Percentiles rank a stretch among this genome's conserved stretches.
Evolutionary conservation across 2,797 vertebrate genomes (phyloP).

Genomic region (Pangasius sanitwongsei): DNA sequence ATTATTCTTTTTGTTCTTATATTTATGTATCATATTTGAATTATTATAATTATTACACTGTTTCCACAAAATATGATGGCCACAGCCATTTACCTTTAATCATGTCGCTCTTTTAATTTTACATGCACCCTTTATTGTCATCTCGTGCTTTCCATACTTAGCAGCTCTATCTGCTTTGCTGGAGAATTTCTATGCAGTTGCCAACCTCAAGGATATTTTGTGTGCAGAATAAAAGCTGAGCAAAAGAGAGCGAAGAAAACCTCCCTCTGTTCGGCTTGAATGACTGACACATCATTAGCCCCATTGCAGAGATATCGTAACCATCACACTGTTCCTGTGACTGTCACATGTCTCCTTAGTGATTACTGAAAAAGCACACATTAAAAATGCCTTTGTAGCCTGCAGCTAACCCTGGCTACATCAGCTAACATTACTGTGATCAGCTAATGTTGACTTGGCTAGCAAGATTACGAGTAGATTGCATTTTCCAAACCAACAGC

Average conservation of each 20-base stretch:
- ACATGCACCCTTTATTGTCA: neutral
- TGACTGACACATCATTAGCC: neutral
- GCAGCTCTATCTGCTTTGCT: neutral
- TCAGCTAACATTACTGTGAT: neutral
- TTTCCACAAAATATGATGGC: neutral
- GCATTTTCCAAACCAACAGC: neutral
- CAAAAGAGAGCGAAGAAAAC: neutral
- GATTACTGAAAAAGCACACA: neutral
- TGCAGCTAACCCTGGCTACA: neutral
- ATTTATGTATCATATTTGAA: neutral
- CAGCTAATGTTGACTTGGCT: neutral
- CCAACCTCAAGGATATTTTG: neutral
- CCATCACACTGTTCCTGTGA: neutral
- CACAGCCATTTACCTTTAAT: neutral
- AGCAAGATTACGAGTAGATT: neutral
- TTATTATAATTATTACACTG: neutral
- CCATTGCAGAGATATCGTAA: neutral
- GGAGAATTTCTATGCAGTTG: neutral
- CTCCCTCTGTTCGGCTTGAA: neutral
- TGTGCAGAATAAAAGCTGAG: neutral
- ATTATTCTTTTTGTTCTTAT: neutral
- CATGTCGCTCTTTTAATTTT: neutral
- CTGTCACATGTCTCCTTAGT: neutral
- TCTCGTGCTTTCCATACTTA: neutral
- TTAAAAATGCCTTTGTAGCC: neutral